Base-by-base conservation (phyloP, 2,113 vertebrate species). In the Salvelinus fontinalis region DNA sequence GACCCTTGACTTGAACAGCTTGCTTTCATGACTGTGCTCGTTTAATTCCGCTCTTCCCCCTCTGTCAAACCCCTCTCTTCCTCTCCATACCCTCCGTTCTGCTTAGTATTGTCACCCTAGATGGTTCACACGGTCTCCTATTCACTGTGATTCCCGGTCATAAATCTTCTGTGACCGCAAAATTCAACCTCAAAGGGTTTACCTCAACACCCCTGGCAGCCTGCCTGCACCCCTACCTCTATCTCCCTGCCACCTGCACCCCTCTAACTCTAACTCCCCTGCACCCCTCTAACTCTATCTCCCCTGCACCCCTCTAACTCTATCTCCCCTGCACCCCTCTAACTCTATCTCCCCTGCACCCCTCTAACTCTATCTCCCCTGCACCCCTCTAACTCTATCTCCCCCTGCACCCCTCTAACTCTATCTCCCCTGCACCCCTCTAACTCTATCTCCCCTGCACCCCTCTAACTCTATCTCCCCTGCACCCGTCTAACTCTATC, bases 41-140 rank as follows among this genome's bases (percentile, higher is more conserved):
- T 77, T 71, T 27, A 67, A 49, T 62, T 59, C 71, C 39, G 77
- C 60, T 68, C 27, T 62, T 12, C 44, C 27, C 27, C 29, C 18
- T 44, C 71, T n/a, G 16, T 74, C 48, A 11, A 34, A 7, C 48
- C 24, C 48, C 64, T 60, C 57, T 12, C 74, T 29, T 27, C 31
- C 49, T 24, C 9, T 67, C 11, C 48, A 39, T 4, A 73, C 79
- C 74, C 76, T 79, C 81, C 81, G 75, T 83, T 88, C 88, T 89
- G 85, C 84, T 88, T 84, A 86, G 85, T 82, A 88, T 88, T 90
- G 89, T 89, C 89, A 89, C 88, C 79, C 85, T 85, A 84, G 86
- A 90, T 67, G 73, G 83, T 89, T 90, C 89, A 92, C 89, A 91
- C 86, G 81, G 81, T 89, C 86, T 89, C 85, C 83, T 87, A 84